Base-by-base conservation (phyloP, 2,113 vertebrate genomes). In the Microcebus murinus region DNA sequence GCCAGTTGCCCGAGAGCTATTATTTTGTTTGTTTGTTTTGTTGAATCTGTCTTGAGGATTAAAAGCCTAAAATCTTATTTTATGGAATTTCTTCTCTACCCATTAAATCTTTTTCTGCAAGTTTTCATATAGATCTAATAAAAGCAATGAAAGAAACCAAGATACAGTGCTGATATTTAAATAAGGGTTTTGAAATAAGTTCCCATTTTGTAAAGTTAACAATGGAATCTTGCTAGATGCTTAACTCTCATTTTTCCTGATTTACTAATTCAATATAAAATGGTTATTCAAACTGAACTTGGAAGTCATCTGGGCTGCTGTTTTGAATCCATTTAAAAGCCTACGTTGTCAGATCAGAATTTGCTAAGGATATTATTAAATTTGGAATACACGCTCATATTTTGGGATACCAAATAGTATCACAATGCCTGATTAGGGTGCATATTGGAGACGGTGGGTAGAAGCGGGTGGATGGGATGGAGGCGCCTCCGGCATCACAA, bases 111-210 rank as follows among this genome's bases (percentile, higher is more conserved):
- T 7, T 63, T 61, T 76, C 71, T 85, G 36, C 71, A 18, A 63
- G 61, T 23, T 55, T 80, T 81, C 42, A 8, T 59, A 63, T 55
- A 96, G 92, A 86, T 84, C 83, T 83, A 89, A 45, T 88, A 84
- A 85, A 82, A 57, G 55, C 18, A n/a, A 17, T 76, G 76, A 74
- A 29, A 50, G 12, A 77, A 36, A 17, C 4, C 31, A 39, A 36
- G 9, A 74, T 48, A 13, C 31, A 73, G 42, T 36, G n/a, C 61
- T 50, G 82, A 48, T 42, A 57, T 42, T 87, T 82, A 34, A 23
- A 89, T 68, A 70, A 12, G 31, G 10, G 27, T 93, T 94, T 90
- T 88, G 57, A 93, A 97, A 83, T 80, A 45, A 95, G 77, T 7
- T 34, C 15, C 31, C 0, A 3, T 73, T 39, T 90, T 84, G 55